Percentiles rank a stretch among this genome's conserved stretches.
Conservation (phyloP, 2,888 invertebrate genomes). For the Hyalella azteca region DNA sequence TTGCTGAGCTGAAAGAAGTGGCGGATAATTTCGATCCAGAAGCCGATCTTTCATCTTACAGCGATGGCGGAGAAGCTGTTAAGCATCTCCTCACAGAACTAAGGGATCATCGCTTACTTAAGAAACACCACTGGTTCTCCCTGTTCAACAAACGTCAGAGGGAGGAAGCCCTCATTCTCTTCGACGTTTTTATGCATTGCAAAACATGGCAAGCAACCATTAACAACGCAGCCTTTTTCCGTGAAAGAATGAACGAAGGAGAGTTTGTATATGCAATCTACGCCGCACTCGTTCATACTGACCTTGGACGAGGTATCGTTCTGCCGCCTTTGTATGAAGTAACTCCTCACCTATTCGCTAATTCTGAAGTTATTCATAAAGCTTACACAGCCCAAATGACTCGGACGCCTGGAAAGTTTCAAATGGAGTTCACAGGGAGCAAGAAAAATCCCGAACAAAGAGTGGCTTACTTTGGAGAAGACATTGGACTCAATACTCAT, state of each 20-base stretch:
- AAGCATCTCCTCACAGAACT: conserved; percentile 68
- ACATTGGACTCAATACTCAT: conserved; percentile 72
- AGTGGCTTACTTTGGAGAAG: conserved; percentile 75
- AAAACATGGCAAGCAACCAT: conserved; percentile 68
- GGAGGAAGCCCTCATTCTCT: conserved; percentile 71
- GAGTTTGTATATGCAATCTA: conserved; percentile 72
- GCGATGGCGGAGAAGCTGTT: conserved; percentile 69
- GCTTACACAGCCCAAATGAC: conserved; percentile 60
- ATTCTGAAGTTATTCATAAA: conserved; percentile 69
- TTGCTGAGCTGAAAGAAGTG: not conserved
- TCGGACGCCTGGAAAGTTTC: conserved; percentile 59
- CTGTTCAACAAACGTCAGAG: conserved; percentile 70
- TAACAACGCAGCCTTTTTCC: conserved; percentile 66
- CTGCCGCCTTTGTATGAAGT: conserved; percentile 74
- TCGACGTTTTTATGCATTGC: conserved; percentile 73
- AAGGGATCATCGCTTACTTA: conserved; percentile 69
- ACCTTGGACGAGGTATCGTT: conserved; percentile 65
- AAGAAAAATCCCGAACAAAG: conserved; percentile 68
- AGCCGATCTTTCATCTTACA: conserved; percentile 69
- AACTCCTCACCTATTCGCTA: conserved; percentile 71
- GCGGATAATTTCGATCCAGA: conserved; percentile 68
- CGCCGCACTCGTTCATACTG: conserved; percentile 68
- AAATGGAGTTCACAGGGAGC: conserved; percentile 61
- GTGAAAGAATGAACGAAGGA: conserved; percentile 71
- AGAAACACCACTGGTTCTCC: conserved; percentile 69